Base-by-base conservation (phyloP, 2,113 vertebrate species). In the Phasianus colchicus region DNA sequence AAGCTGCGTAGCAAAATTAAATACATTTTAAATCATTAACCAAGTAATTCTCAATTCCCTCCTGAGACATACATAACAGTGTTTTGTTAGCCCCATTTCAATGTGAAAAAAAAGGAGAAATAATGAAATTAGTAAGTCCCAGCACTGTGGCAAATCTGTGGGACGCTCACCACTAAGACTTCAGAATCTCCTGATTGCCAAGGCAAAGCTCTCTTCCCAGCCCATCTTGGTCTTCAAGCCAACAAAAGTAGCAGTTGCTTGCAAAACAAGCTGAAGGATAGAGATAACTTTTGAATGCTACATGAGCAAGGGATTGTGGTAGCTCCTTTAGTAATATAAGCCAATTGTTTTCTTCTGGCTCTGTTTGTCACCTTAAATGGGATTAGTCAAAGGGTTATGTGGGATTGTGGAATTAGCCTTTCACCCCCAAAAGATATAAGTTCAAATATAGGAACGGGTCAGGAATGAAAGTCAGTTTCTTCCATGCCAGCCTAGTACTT, bases 261-360 rank as follows among this genome's bases (percentile, higher is more conserved):
- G 54, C 32, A 80, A 80, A 95, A 71, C 89, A 95, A 92, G 91
- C 87, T 96, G 95, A 95, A 93, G 67, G 45, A 83, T 30, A 85
- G 87, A 95, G 93, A 74, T 95, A 96, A 76, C 61, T 92, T 85
- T 83, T 95, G 93, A 95, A 92, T 71, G 78, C 75, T 71, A 92
- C 64, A 48, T 20, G 82, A 83, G 85, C 52, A 91, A 38, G 52
- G 72, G 42, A 88, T 48, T 88, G 83, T 75, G 52, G 72, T 58
- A 77, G 55, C 72, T 92, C 60, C 50, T 60, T 91, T 72, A 95
- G 86, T 74, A 73, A 91, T 45, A 83, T 72, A 94, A 96, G 66
- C 47, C 52, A 92, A 94, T 95, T 96, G 72, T 88, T 90, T 90
- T 78, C 88, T 94, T 86, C 69, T 81, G 52, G 43, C 57, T 92